A percentile compares a stretch with the other conserved stretches of the same genome.
These are phyloP conservation scores for Argyresthia albistria DNA, from an alignment of 2,888 invertebrate species.

Conservation along the genomic window DNA sequence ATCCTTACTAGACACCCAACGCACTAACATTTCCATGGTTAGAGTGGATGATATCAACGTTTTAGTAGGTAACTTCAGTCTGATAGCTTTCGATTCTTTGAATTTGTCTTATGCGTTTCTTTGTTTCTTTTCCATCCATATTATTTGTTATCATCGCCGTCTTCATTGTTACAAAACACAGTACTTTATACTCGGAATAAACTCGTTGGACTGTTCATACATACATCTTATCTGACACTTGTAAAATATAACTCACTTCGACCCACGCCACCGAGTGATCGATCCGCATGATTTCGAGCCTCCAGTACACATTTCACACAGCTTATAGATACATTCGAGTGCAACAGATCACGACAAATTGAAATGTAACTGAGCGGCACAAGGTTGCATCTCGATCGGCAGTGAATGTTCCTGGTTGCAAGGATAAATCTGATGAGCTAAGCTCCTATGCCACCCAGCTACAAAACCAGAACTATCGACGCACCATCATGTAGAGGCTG, in stretches of 20 bases:
- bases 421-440: slow-evolving; percentile 16
- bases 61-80: no score
- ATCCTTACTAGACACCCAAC: no score
- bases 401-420: no score
- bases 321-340: slow-evolving; percentile 65
- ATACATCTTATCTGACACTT: slow-evolving; percentile 31
- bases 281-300: slow-evolving; percentile 69
- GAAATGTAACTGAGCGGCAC: slow-evolving; percentile 61
- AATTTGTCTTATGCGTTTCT: neutral
- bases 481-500: slow-evolving; percentile 47
- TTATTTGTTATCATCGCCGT: neutral
- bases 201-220: slow-evolving; percentile 1
- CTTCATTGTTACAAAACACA: neutral
- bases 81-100: no score
- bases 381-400: slow-evolving; percentile 41
- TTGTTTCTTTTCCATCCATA: no score
- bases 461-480: slow-evolving; percentile 30
- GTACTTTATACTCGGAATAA: neutral
- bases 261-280: slow-evolving; percentile 73
- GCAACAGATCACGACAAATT: slow-evolving; percentile 52
- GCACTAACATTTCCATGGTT: no score
- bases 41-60: no score
- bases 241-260: slow-evolving; percentile 46
- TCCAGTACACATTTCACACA: slow-evolving; percentile 71
- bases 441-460: slow-evolving; percentile 65